These are phyloP conservation scores for Charanyca ferruginea DNA, from an alignment of 2,888 invertebrate genomes.

Conservation along the genomic window DNA sequence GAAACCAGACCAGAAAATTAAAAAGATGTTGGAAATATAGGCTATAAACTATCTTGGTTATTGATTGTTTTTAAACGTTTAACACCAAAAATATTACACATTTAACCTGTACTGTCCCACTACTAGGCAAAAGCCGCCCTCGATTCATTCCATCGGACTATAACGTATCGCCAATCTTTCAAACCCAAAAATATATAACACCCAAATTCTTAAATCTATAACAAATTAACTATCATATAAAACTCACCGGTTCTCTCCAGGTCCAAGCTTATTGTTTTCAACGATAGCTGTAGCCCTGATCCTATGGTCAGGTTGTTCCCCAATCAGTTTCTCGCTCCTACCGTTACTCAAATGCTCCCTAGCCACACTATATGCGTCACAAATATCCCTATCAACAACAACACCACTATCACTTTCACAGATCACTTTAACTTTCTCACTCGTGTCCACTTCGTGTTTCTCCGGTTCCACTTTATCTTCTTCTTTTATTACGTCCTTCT, in stretches of 20 bases:
- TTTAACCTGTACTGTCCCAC: no score
- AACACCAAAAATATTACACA: no score
- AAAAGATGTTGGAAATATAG: no score
- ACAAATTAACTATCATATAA: conserved; percentile 23
- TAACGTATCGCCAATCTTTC: no score
- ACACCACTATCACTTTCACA: conserved; percentile 78
- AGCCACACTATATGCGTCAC: conserved; percentile 85
- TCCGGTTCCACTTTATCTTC: conserved; percentile 80
- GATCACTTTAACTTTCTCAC: conserved; percentile 81
- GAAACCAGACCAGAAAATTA: no score
- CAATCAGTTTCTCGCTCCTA: conserved; percentile 94
- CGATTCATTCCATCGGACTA: no score
- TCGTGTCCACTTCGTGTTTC: conserved; percentile 85
- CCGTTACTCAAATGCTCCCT: conserved; percentile 92
- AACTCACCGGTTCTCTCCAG: conserved; percentile 91
- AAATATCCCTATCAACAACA: conserved; percentile 86
- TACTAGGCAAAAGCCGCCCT: no score
- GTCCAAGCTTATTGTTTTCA: conserved; percentile 91
- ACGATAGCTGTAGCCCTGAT: conserved; percentile 92
- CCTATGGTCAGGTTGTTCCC: conserved; percentile 92
- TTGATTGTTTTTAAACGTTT: no score
- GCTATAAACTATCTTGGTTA: no score
- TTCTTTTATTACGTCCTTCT: conserved; percentile 69
- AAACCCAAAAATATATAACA: no score
- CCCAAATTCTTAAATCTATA: not conserved